These are phyloP conservation scores for Atta texana DNA, from an alignment of 1,140 invertebrate species.

Conservation along the genomic window DNA sequence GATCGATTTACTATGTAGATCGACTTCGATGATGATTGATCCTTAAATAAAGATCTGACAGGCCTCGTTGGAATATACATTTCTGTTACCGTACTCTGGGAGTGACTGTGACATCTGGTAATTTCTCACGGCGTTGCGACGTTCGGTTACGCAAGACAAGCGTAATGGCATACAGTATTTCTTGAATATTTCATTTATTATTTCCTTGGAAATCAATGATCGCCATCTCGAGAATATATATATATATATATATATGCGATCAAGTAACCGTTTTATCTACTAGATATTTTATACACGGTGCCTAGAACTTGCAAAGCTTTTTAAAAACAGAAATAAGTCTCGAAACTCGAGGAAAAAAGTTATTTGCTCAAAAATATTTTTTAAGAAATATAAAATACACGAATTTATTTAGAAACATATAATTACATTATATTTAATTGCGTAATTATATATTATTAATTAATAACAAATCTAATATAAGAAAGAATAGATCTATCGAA, in stretches of 20 bases:
- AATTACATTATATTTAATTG: slow-evolving; percentile 11
- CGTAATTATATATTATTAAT: not conserved
- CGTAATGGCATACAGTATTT: slow-evolving; percentile 64
- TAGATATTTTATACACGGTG: slow-evolving; percentile 19
- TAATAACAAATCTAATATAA: not conserved
- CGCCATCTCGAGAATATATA: slow-evolving; percentile 47
- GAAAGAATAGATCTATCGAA: not conserved
- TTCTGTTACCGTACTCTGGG: slow-evolving; percentile 50
- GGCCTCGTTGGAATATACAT: slow-evolving; percentile 38
- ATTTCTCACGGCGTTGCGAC: slow-evolving; percentile 68
- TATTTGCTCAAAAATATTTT: not conserved
- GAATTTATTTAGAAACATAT: not conserved
- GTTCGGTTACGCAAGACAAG: slow-evolving; percentile 69
- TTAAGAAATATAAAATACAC: not conserved
- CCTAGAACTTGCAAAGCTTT: not conserved
- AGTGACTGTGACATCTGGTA: slow-evolving; percentile 66
- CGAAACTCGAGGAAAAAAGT: not conserved
- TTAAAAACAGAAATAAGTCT: not conserved
- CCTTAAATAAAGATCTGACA: slow-evolving; percentile 55
- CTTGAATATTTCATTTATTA: slow-evolving; percentile 75
- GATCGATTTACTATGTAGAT: not conserved
- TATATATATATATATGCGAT: slow-evolving; percentile 36
- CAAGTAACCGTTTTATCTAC: slow-evolving; percentile 22
- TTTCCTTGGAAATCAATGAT: slow-evolving; percentile 74
- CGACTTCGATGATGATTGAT: slow-evolving; percentile 37